A percentile compares a stretch with the other conserved stretches of the same genome.
phyloP scores from a whole-genome alignment of 2,888 invertebrate species.

The Epirrita christyi region DNA sequence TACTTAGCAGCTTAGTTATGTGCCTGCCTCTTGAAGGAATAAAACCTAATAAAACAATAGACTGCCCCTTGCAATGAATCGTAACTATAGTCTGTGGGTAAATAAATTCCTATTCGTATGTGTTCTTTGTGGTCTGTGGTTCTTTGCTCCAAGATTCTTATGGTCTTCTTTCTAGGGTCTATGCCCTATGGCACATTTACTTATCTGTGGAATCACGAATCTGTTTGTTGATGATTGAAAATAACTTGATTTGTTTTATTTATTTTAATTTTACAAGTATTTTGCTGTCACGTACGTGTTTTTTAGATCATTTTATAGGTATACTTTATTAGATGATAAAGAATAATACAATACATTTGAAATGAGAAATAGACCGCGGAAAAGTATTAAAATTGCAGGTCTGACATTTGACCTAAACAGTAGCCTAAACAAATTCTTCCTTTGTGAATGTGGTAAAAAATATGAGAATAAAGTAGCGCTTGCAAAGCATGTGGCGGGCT shows the following conservation, averaged over 20 bases:
- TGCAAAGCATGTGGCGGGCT: slow-evolving; percentile 17
- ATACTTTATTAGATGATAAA: not conserved
- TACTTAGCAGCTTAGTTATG: too few relatives aligned
- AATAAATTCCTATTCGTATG: too few relatives aligned
- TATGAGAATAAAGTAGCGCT: slow-evolving; percentile 21
- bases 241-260: not conserved
- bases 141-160: too few relatives aligned
- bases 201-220: too few relatives aligned
- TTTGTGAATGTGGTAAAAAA: slow-evolving; percentile 34
- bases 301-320: not conserved
- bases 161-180: too few relatives aligned
- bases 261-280: not conserved
- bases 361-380: slow-evolving; percentile 24
- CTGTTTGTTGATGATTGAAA: not conserved
- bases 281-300: not conserved
- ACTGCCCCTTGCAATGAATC: too few relatives aligned
- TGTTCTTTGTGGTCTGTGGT: too few relatives aligned
- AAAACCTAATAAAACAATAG: too few relatives aligned
- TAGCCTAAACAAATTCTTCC: slow-evolving; percentile 35
- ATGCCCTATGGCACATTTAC: too few relatives aligned
- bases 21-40: too few relatives aligned
- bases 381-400: slow-evolving; percentile 20
- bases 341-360: not conserved
- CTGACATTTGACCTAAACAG: slow-evolving; percentile 32
- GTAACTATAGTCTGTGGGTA: too few relatives aligned